phyloP scores from a whole-genome alignment of 1,140 invertebrate genomes.

The Teleopsis dalmanni region DNA sequence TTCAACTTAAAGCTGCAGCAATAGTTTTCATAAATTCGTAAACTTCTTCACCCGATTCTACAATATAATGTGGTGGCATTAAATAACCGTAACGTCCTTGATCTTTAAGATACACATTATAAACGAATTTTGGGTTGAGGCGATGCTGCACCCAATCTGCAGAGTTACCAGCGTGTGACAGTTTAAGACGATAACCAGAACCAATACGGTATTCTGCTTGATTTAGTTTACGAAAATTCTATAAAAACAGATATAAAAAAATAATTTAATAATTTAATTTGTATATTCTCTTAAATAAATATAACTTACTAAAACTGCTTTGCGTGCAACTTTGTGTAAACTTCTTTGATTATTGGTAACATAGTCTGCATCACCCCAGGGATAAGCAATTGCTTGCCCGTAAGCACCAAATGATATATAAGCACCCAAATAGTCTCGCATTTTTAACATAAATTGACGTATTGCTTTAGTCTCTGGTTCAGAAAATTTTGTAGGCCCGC shows the following conservation, averaged over 20 bases:
- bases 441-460: slow-evolving; percentile 51
- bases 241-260: slow-evolving; percentile 5
- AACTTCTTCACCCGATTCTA: slow-evolving; percentile 68
- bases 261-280: background rate
- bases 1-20: slow-evolving; percentile 38
- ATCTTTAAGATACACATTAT: slow-evolving; percentile 74
- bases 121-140: slow-evolving; percentile 62
- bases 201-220: slow-evolving; percentile 36
- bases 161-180: slow-evolving; percentile 48
- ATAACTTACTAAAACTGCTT: slow-evolving; percentile 19
- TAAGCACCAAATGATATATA: slow-evolving; percentile 75
- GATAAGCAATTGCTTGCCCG: slow-evolving; percentile 56
- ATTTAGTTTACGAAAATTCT: slow-evolving; percentile 29
- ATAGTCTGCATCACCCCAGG: slow-evolving; percentile 37
- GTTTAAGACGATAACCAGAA: slow-evolving; percentile 31
- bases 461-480: slow-evolving; percentile 73
- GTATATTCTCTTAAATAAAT: background rate
- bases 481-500: slow-evolving; percentile 69
- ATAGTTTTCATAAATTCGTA: slow-evolving; percentile 68
- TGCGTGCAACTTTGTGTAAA: slow-evolving; percentile 21
- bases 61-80: slow-evolving; percentile 66
- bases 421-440: slow-evolving; percentile 30
- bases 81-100: slow-evolving; percentile 69
- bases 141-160: slow-evolving; percentile 65
- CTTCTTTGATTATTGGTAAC: slow-evolving; percentile 28